Conservation (phyloP, 2,113 vertebrate genomes). For the Sphaerodactylus townsendi region DNA sequence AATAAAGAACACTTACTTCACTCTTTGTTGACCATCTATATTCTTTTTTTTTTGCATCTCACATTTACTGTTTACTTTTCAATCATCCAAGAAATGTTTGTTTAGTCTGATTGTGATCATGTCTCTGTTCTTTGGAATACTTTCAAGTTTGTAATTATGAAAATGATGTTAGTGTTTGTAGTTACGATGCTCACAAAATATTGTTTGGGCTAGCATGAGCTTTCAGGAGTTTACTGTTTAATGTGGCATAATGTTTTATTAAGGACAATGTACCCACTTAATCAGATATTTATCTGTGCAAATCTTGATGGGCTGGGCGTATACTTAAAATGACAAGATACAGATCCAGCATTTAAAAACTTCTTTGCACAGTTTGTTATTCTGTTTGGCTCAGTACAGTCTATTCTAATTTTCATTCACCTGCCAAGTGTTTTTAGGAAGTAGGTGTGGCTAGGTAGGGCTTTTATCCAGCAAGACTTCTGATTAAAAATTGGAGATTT, state of each 20-base stretch:
- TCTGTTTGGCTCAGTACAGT: neutral
- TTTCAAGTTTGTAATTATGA: constrained; percentile 5
- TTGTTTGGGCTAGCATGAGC: neutral
- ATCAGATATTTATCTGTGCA: neutral
- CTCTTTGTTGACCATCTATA: constrained; percentile 26
- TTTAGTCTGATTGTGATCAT: constrained; percentile 29
- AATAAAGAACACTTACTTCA: constrained; percentile 39
- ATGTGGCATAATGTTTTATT: neutral
- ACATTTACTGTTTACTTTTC: constrained; percentile 31
- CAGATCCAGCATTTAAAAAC: neutral
- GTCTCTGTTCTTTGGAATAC: constrained; percentile 16
- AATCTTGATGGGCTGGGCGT: neutral
- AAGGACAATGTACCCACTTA: neutral
- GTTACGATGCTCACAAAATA: neutral
- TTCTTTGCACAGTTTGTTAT: neutral
- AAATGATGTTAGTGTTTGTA: neutral
- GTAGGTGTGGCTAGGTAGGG: no score
- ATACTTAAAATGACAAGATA: neutral
- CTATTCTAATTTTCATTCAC: neutral
- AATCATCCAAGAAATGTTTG: constrained; percentile 21
- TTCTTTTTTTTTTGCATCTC: neutral
- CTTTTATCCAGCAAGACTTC: no score
- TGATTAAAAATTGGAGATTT: no score
- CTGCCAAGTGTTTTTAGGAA: no score
- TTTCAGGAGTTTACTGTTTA: neutral